Evolutionary conservation across 1,140 invertebrate species (phyloP), one percentile per base, ranked within the genome.

Genomic region (Drepana arcuata): DNA sequence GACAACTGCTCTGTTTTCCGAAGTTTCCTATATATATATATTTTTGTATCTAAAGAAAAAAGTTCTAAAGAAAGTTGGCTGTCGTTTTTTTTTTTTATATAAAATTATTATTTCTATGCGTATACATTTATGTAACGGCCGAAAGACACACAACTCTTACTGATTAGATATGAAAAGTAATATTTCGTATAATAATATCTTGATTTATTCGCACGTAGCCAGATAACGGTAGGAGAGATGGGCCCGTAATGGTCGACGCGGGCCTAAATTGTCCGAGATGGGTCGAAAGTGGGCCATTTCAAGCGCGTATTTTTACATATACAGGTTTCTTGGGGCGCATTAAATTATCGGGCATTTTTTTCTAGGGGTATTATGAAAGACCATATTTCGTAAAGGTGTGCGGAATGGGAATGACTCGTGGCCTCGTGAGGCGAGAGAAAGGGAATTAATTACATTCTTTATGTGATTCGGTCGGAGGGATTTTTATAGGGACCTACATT

Each of bases 151-250:
- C n/a, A n/a, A n/a, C n/a, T n/a, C 57, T 32, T 41, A 41, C 61
- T 72, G 71, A 73, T 75, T 73, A 77, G 69, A 73, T 77, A 77
- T 72, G 63, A 56, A 67, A 59, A 63, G 59, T 58, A 62, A 61
- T 69, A 65, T 65, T 63, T 65, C 53, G 53, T 50, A 54, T 60
- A 70, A 70, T 77, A 77, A 70, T 70, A 68, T 63, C 57, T 40
- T 65, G 66, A 78, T 78, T 72, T 71, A 74, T 74, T 60, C 50
- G 37, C 41, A 40, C 16, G 50, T n/a, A 51, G 59, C 41, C 42
- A 66, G 72, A 77, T 71, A 71, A 71, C 57, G 60, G 59, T 28
- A 43, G 47, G 59, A 54, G 53, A 57, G 68, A 68, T 66, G 70
- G 59, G 49, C 48, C 47, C 57, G 49, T 75, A 72, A 75, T 70